These are phyloP conservation scores for Apocheima hispidaria DNA, from an alignment of 2,888 invertebrate genomes.

Conservation along the genomic window DNA sequence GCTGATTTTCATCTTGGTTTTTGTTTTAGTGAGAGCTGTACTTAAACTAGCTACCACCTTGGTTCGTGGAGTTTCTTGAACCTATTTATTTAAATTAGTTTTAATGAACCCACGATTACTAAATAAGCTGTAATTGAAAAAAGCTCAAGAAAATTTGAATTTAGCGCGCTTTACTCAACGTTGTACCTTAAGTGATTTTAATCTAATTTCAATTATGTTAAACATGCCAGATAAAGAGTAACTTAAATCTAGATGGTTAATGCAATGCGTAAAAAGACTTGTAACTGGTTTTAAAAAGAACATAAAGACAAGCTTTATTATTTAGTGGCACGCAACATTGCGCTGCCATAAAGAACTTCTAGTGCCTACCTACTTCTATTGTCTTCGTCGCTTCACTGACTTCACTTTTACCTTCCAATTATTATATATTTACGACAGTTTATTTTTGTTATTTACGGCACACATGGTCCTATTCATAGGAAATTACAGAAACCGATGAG, in stretches of 20 bases:
- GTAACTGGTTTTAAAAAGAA: constrained; percentile 41
- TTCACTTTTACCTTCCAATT: constrained; percentile 19
- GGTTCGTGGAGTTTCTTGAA: too few species aligned
- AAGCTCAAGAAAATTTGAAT: too few species aligned
- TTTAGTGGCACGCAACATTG: constrained; percentile 40
- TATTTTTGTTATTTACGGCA: not conserved
- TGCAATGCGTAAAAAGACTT: constrained; percentile 44
- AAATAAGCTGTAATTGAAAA: too few species aligned
- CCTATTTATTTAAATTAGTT: too few species aligned
- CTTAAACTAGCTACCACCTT: too few species aligned
- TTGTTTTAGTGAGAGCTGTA: too few species aligned
- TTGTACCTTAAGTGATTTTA: constrained; percentile 27
- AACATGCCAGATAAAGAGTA: constrained; percentile 42
- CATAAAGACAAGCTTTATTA: constrained; percentile 41
- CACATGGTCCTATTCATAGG: too few species aligned
- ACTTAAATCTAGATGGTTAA: constrained; percentile 41
- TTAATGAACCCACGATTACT: too few species aligned
- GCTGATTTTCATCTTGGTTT: too few species aligned
- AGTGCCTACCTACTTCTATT: not conserved
- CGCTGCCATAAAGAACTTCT: constrained; percentile 15
- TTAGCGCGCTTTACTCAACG: too few species aligned
- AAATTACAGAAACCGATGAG: too few species aligned
- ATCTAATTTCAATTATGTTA: constrained; percentile 43
- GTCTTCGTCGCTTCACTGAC: constrained; percentile 15
- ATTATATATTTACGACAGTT: not conserved